Percentiles rank a stretch among this genome's conserved stretches.
These are phyloP conservation scores for Taenioides sp. DNA, from an alignment of 2,797 vertebrate species.

Conservation along the genomic window DNA sequence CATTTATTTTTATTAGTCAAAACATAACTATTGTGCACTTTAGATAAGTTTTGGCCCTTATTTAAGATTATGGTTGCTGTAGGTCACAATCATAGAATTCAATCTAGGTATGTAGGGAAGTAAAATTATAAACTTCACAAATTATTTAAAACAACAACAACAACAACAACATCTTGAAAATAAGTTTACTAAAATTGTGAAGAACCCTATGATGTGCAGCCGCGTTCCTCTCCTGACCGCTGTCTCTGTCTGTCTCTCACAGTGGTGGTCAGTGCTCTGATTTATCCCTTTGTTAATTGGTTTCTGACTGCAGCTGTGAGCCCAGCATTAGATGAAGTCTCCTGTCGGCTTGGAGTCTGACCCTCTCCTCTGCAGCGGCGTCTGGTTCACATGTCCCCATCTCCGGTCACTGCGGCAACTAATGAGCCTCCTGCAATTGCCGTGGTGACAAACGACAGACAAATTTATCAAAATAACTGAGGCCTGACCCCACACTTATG, in stretches of 20 bases:
- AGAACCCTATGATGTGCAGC: neutral
- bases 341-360: conserved; percentile 43
- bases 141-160: no score
- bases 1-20: no score
- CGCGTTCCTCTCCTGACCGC: neutral
- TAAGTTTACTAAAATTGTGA: neutral
- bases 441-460: conserved; percentile 34
- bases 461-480: conserved; percentile 53
- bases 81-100: no score
- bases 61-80: no score
- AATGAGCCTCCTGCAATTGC: conserved; percentile 57
- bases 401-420: conserved; percentile 43
- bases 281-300: conserved; percentile 66
- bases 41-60: no score
- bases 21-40: no score
- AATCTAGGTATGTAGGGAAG: no score
- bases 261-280: conserved; percentile 38
- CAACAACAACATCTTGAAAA: no score
- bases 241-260: neutral
- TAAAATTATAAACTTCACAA: no score
- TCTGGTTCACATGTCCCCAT: conserved; percentile 43
- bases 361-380: conserved; percentile 44
- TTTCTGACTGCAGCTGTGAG: conserved; percentile 48
- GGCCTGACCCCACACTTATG: conserved; percentile 29
- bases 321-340: conserved; percentile 61